A percentile compares a stretch with the other conserved stretches of the same genome.
These are phyloP conservation scores for Phengaris alcon DNA, from an alignment of 2,888 invertebrate genomes.

Conservation along the genomic window DNA sequence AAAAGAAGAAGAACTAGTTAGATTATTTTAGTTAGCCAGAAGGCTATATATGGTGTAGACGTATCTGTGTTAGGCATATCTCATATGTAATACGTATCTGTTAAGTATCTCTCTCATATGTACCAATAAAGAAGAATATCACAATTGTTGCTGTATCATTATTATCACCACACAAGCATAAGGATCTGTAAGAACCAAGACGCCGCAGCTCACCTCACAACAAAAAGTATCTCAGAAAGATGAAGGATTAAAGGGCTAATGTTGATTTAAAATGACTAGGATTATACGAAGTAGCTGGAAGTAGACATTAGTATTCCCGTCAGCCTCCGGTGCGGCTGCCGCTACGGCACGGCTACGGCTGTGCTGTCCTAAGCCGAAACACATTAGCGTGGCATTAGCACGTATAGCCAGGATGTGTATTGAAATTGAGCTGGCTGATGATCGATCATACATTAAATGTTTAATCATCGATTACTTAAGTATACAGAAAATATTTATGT, in stretches of 20 bases:
- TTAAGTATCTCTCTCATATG: too few species aligned
- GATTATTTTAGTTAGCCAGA: too few species aligned
- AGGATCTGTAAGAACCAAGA: too few species aligned
- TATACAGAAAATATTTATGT: not conserved
- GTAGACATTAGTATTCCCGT: constrained; percentile 2
- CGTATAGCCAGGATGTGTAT: not conserved
- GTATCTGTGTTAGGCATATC: too few species aligned
- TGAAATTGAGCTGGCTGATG: not conserved
- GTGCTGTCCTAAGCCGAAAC: constrained; percentile 6
- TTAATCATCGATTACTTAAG: not conserved
- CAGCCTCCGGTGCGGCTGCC: not conserved
- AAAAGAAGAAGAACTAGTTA: too few species aligned
- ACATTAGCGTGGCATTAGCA: constrained; percentile 1
- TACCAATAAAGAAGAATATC: too few species aligned
- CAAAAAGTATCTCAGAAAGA: too few species aligned
- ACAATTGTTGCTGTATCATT: too few species aligned
- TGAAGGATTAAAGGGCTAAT: not conserved
- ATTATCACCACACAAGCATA: too few species aligned
- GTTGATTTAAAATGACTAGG: not conserved
- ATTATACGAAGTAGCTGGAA: not conserved
- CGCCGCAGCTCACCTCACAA: too few species aligned
- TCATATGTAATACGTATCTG: too few species aligned
- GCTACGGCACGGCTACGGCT: not conserved
- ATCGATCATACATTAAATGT: not conserved
- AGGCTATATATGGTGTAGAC: too few species aligned